Percentiles rank a stretch among this genome's conserved stretches.
These are phyloP conservation scores for Apoda limacodes DNA, from an alignment of 2,888 invertebrate species.

Conservation along the genomic window DNA sequence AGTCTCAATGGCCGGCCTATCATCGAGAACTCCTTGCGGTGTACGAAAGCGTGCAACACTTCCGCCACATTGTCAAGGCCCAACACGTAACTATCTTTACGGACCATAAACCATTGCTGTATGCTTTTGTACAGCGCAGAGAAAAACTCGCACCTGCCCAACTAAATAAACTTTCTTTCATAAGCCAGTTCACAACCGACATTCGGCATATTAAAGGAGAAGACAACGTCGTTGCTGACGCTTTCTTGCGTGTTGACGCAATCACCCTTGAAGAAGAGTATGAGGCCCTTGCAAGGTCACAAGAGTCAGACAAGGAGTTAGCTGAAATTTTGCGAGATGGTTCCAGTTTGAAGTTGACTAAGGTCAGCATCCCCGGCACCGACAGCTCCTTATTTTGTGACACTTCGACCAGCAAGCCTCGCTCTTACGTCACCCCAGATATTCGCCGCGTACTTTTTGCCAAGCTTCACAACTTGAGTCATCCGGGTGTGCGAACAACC, in stretches of 20 bases:
- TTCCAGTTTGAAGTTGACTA: slow-evolving; percentile 12
- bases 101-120: too few relatives aligned
- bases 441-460: slow-evolving; percentile 13
- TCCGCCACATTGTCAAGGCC: slow-evolving; percentile 13
- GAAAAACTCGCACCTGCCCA: slow-evolving; percentile 21
- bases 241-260: slow-evolving; percentile 20
- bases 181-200: slow-evolving; percentile 23
- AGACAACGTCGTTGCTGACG: slow-evolving; percentile 22
- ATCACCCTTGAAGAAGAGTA: slow-evolving; percentile 11
- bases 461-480: slow-evolving; percentile 15
- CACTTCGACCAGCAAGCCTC: slow-evolving; percentile 10
- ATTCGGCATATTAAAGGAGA: slow-evolving; percentile 18
- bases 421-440: slow-evolving; percentile 13
- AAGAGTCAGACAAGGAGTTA: slow-evolving; percentile 16
- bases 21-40: too few relatives aligned
- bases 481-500: slow-evolving; percentile 16
- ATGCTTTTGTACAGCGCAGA: too few relatives aligned
- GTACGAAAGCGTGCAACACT: too few relatives aligned
- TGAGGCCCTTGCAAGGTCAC: too few relatives aligned
- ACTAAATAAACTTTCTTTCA: slow-evolving; percentile 20
- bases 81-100: slow-evolving; percentile 15
- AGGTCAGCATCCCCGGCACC: slow-evolving; percentile 13
- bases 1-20: too few relatives aligned
- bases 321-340: background rate
- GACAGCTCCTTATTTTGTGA: slow-evolving; percentile 13